Base-by-base conservation (phyloP, 2,888 invertebrate species). In the Catocala fraxini region DNA sequence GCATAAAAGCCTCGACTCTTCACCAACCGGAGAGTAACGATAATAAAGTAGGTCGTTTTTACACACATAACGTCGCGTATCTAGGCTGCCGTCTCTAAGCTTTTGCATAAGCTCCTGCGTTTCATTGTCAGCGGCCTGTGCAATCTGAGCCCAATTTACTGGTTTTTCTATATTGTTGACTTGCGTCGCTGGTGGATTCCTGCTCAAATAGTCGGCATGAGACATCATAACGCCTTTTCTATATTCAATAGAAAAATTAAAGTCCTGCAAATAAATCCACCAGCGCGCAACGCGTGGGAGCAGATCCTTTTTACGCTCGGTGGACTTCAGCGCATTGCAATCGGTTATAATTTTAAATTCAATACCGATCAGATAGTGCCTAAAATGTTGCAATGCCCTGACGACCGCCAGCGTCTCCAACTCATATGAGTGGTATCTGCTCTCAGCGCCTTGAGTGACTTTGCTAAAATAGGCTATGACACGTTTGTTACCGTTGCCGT, bases 291-390 rank as follows among this genome's bases (percentile, higher is more conserved):
- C 71, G 9, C 79, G 56, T 0, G 75, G 72, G 0, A 75, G 34
- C 1, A 79, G 39, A 39, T 79, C 78, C 43, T 72, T 75, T 54
- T 80, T 79, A 0, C 46, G 59, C 49, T 75, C 63, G 0, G 79
- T 78, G 0, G 60, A 9, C 62, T 78, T 77, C 4, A 79, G 58
- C 0, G 77, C 58, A 48, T 77, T 81, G 12, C 81, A 81, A 25
- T 81, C 78, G 0, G 77, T 78, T 4, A 79, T 15, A 15, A 15
- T 15, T 15, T 15, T 62, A 10, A 81, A 79, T 0, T 46, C 4
- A 0, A 66, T 54, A 1, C 78, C 76, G 0, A 76, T 25, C 0
- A 81, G n/a, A 42, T 77, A 77, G 1, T 75, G 73, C 0, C 79
- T 41, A 47, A 79, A 80, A 47, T 79, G 48, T 51, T 73, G 72